Evolutionary conservation across 2,888 invertebrate genomes (phyloP).

Genomic region (Lissonota sp.): DNA sequence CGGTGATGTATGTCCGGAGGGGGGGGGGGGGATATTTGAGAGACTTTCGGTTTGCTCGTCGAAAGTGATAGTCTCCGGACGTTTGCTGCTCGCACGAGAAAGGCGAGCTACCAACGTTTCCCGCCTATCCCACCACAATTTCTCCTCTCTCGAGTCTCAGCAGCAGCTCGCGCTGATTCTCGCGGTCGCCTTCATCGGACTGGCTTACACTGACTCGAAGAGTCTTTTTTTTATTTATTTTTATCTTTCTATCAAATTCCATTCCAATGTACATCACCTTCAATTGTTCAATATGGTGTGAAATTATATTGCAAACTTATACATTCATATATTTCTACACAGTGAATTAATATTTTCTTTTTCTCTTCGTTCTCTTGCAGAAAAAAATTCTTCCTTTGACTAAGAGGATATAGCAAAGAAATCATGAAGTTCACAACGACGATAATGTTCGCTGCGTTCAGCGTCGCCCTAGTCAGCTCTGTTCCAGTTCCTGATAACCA

Average conservation of each 20-base stretch:
- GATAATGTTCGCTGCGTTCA: constrained; percentile 73
- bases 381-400: constrained; percentile 42
- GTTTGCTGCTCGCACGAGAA: constrained; percentile 78
- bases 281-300: neutral
- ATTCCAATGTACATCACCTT: constrained; percentile 29
- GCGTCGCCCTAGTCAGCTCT: constrained; percentile 77
- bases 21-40: constrained; percentile 69
- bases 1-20: neutral
- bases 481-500: constrained; percentile 76
- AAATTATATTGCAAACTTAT: neutral
- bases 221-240: constrained; percentile 25
- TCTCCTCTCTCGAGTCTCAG: constrained; percentile 45
- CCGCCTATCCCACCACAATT: constrained; percentile 58
- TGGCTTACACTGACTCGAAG: constrained; percentile 20
- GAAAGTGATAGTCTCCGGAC: constrained; percentile 81
- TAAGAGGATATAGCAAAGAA: constrained; percentile 52
- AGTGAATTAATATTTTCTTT: constrained; percentile 7
- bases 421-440: constrained; percentile 76
- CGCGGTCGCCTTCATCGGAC: constrained; percentile 19
- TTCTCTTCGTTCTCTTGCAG: constrained; percentile 29
- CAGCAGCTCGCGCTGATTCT: constrained; percentile 21
- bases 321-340: neutral
- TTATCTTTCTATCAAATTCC: constrained; percentile 28
- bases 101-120: constrained; percentile 77
- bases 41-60: constrained; percentile 82